phyloP scores from a whole-genome alignment of 2,888 invertebrate genomes.

The Cantharis rufa region DNA sequence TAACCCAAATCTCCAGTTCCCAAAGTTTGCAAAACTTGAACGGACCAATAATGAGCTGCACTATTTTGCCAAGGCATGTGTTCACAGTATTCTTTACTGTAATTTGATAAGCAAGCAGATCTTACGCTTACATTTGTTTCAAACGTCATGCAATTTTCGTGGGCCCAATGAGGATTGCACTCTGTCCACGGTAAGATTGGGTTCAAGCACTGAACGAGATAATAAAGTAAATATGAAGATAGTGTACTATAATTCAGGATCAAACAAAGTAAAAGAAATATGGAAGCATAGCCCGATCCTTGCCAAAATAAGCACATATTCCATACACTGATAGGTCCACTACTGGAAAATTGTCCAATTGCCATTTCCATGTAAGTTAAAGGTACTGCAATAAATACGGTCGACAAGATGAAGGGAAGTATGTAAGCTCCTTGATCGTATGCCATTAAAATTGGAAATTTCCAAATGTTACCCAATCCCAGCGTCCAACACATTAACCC shows the following conservation, averaged over 20 bases:
- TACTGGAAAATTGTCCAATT: constrained; percentile 25
- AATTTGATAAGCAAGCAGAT: not conserved
- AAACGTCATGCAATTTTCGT: constrained; percentile 21
- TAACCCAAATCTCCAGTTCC: not conserved
- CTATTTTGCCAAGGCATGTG: constrained; percentile 6
- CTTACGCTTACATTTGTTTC: not conserved
- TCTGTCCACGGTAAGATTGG: constrained; percentile 13
- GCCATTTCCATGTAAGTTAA: constrained; percentile 25
- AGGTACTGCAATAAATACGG: constrained; percentile 14
- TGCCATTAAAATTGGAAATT: not conserved
- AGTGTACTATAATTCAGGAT: constrained; percentile 12
- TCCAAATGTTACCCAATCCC: constrained; percentile 9
- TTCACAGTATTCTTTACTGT: not conserved
- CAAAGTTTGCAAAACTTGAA: not conserved
- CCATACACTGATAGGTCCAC: constrained; percentile 21
- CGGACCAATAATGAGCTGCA: constrained; percentile 4
- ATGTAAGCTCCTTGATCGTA: not conserved
- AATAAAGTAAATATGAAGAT: constrained; percentile 18
- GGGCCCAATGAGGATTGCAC: constrained; percentile 24
- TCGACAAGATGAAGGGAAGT: not conserved
- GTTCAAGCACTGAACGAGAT: constrained; percentile 3
- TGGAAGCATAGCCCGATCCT: constrained; percentile 18
- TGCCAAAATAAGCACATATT: constrained; percentile 25
- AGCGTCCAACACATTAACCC: constrained; percentile 10
- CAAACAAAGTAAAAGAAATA: constrained; percentile 8